These are phyloP conservation scores for Coecobrya sp. DNA, from an alignment of 2,888 invertebrate genomes.

Conservation along the genomic window DNA sequence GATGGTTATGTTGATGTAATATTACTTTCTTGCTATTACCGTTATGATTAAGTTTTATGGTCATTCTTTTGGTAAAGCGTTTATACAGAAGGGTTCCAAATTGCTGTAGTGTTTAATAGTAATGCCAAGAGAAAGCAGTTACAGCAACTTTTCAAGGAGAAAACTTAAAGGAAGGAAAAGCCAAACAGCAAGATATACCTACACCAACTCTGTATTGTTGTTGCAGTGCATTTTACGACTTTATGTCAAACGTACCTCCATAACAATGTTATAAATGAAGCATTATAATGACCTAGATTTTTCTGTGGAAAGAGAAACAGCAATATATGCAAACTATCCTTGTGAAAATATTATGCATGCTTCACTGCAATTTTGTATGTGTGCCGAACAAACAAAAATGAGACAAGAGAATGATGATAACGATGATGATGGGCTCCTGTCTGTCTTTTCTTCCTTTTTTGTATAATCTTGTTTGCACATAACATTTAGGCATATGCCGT, in stretches of 20 bases:
- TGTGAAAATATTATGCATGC: constrained; percentile 18
- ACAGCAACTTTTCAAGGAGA: not conserved
- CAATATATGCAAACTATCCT: not conserved
- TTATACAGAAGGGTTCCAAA: not conserved
- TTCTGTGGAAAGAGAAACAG: not conserved
- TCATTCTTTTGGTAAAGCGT: not conserved
- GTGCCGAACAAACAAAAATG: constrained; percentile 13
- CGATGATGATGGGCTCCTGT: constrained; percentile 41
- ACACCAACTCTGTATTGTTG: not conserved
- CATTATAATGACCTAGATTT: constrained; percentile 16
- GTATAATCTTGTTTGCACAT: constrained; percentile 48
- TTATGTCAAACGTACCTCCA: not conserved
- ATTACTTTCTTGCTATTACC: not conserved
- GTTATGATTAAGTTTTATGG: constrained; percentile 37
- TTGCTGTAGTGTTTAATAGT: not conserved
- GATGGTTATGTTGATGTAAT: not conserved
- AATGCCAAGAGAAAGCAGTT: not conserved
- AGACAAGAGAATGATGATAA: not conserved
- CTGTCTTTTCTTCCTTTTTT: constrained; percentile 10
- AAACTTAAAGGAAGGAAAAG: not conserved
- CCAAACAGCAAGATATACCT: not conserved
- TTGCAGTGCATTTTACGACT: constrained; percentile 23
- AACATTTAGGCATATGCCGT: constrained; percentile 23
- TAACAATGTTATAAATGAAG: constrained; percentile 11
- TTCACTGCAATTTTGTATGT: not conserved